These are phyloP conservation scores for Microplitis deprimator DNA, from an alignment of 2,888 invertebrate species.

Conservation along the genomic window DNA sequence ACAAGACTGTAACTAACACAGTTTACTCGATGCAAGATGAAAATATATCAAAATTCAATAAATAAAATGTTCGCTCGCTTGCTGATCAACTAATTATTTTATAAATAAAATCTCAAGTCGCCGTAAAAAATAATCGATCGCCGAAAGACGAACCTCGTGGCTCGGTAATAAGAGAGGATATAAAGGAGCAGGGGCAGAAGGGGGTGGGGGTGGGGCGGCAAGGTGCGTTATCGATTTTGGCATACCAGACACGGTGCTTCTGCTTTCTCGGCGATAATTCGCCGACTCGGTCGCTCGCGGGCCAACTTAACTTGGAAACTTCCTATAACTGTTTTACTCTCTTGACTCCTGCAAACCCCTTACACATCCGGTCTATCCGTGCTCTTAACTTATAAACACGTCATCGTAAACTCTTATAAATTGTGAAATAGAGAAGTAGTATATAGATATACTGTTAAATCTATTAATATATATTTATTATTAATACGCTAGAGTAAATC, in stretches of 20 bases:
- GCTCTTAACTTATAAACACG: background rate
- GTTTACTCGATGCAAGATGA: too few relatives aligned
- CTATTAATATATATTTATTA: background rate
- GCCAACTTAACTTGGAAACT: conserved; percentile 54
- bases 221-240: conserved; percentile 64
- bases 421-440: background rate
- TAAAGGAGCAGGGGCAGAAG: conserved; percentile 8
- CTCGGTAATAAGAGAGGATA: background rate
- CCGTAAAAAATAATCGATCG: conserved; percentile 10
- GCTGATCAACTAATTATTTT: too few relatives aligned
- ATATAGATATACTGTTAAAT: background rate
- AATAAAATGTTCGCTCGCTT: background rate
- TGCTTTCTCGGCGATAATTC: conserved; percentile 67
- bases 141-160: conserved; percentile 31
- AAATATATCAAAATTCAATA: background rate
- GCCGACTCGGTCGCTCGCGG: conserved; percentile 51
- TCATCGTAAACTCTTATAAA: background rate
- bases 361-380: background rate
- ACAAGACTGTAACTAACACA: background rate
- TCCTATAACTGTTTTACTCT: conserved; percentile 27
- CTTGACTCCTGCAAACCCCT: conserved; percentile 15
- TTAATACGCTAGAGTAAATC: background rate
- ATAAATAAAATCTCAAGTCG: too few relatives aligned
- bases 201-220: conserved; percentile 42
- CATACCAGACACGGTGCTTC: conserved; percentile 67